A percentile compares a stretch with the other conserved stretches of the same genome.
phyloP scores from a whole-genome alignment of 35 echinoderm and acorn worm species.

The Diadema setosum region DNA sequence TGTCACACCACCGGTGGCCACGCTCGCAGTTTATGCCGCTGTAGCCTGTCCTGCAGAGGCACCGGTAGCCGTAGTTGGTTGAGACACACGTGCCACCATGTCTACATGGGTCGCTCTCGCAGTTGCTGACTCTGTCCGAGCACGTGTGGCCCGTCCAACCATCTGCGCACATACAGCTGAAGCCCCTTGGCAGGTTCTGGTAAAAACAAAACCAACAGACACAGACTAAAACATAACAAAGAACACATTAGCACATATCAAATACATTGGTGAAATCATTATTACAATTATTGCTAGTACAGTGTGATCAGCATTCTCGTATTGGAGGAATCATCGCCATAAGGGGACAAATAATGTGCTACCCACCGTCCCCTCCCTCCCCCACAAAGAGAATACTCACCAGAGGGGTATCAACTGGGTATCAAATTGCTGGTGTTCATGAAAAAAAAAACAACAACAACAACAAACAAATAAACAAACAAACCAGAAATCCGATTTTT shows the following conservation, averaged over 20 bases:
- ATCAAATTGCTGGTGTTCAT: no score
- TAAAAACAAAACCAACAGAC: background rate
- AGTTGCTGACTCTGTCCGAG: constrained; percentile 56
- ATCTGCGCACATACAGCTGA: constrained; percentile 42
- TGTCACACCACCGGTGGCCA: constrained; percentile 40
- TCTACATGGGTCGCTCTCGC: constrained; percentile 64
- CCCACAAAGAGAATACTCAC: no score
- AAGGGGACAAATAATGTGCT: no score
- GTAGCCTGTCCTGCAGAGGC: constrained; percentile 64
- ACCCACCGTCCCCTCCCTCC: no score
- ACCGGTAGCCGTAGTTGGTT: constrained; percentile 32
- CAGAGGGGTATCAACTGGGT: no score
- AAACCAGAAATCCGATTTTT: no score
- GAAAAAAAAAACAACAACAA: no score
- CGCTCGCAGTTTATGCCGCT: constrained; percentile 63
- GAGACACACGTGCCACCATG: constrained; percentile 70
- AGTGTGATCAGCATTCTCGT: background rate
- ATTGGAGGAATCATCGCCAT: background rate
- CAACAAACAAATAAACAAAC: no score
- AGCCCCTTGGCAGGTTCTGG: constrained; percentile 10
- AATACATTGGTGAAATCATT: background rate
- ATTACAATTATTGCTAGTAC: background rate
- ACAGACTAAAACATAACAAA: background rate
- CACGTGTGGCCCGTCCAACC: constrained; percentile 66
- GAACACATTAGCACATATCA: background rate